These are phyloP conservation scores for Cichladusa arquata DNA, from an alignment of 2,113 vertebrate genomes.

Conservation along the genomic window DNA sequence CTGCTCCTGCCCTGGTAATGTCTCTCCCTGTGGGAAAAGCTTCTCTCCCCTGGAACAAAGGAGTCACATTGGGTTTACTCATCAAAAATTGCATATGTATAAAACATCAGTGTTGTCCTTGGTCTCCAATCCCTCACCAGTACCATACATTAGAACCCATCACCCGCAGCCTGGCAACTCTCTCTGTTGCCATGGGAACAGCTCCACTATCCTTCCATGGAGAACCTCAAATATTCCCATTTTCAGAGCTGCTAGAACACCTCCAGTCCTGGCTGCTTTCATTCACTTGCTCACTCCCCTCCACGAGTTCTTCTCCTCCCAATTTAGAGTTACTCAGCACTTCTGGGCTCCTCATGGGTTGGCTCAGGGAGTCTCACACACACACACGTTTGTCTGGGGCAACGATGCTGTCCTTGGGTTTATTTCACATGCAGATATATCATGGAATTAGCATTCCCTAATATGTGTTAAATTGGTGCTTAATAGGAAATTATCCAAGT, in stretches of 20 bases:
- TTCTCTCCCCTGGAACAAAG: neutral
- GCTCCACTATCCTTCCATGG: neutral
- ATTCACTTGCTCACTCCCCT: conserved; percentile 7
- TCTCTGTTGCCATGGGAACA: conserved; percentile 36
- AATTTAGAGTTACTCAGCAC: conserved; percentile 4
- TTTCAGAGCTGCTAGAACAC: neutral
- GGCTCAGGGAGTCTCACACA: neutral
- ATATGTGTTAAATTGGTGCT: neutral
- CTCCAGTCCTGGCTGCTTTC: neutral
- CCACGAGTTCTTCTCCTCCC: neutral
- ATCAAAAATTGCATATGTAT: neutral
- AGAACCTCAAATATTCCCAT: neutral
- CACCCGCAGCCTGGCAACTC: conserved; percentile 50
- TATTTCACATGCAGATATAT: neutral
- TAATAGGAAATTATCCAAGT: neutral
- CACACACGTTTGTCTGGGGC: accelerated
- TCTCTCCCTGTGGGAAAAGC: neutral
- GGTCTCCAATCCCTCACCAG: neutral
- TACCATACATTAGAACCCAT: neutral
- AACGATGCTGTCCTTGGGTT: neutral
- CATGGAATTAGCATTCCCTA: neutral
- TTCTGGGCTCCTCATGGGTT: neutral
- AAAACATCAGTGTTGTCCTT: neutral
- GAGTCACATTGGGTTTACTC: conserved; percentile 14
- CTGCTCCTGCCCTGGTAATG: neutral